Evolutionary conservation across 2,113 vertebrate genomes (phyloP), one percentile per base, ranked within the genome.

Genomic region (Oxygymnocypris stewartii): DNA sequence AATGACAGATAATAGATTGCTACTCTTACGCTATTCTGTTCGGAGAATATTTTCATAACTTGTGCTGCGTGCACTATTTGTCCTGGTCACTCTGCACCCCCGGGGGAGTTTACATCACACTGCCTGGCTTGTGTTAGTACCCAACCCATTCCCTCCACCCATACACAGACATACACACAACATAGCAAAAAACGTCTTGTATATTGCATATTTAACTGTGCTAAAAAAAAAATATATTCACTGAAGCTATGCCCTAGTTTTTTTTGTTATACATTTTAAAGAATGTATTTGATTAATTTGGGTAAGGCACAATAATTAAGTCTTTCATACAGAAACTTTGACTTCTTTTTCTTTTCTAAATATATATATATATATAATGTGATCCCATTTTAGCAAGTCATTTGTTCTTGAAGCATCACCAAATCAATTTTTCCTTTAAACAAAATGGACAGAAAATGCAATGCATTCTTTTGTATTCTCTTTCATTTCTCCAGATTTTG

Each of bases 401-500:
- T 61, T 63, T 63, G 31, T 61, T 7, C 18, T 59, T n/a, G 14
- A 11, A 67, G 47, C 61, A 82, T 82, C 28, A 14, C n/a, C 35
- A 47, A 42, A 63, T 16, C 40, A 20, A 13, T n/a, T 59, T 54
- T 57, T 23, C 20, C 3, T 5, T 20, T 1, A 23, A 59, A n/a
- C n/a, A n/a, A 59, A 59, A 65, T 18, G 6, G 40, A 65, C 79
- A 28, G 57, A 23, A 61, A 63, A 80, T 63, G 4, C n/a, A 63
- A 4, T 80, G 57, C 35, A 44, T 49, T 23, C 18, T 61, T 57
- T 31, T 59, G 77, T 12, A 49, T 59, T 10, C 20, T 79, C 35
- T 61, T 67, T 67, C 16, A 81, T 63, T 81, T 65, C 57, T 80
- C 20, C 79, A 80, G 11, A 8, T 4, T 65, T 65, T 65, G 40